Base-by-base conservation (phyloP, 2,797 vertebrate genomes). In the Pogonophryne albipinna region DNA sequence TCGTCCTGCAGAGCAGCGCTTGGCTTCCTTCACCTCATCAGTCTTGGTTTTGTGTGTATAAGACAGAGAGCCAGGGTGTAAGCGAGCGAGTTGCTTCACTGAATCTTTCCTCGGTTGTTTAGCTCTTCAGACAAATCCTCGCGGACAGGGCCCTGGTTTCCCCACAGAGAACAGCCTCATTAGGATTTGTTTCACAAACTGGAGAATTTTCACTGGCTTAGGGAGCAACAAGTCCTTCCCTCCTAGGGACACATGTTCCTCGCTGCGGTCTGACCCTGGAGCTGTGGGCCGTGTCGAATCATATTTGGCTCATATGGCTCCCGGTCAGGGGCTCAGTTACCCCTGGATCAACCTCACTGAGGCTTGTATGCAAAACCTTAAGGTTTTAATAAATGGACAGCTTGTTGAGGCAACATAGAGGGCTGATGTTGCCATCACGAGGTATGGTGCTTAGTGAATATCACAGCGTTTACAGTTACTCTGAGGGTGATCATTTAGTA, bases 161-260 rank as follows among this genome's bases (percentile, higher is more conserved):
- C 88, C 83, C 55, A 65, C 84, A 71, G 91, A 88, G 89, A 77
- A 47, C 78, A 77, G 85, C 80, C 85, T 93, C 91, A 91, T 94
- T 93, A 92, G 85, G 90, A 80, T 89, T 84, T 91, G 85, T 84
- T 91, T 90, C 87, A 85, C 84, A 84, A 90, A 81, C 85, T 69
- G 74, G 57, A 82, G 85, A 78, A 84, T 82, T 78, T 68, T 50
- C 80, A 65, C 74, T 31, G 76, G 83, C 84, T 70, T 62, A 85
- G 68, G 76, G 70, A 77, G 78, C 62, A 63, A 27, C 58, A 27
- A 52, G 79, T 42, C 75, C 63, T 76, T 72, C 66, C 71, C 78
- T 89, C 82, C 62, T 15, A n/a, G 59, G 79, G 83, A 86, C 85
- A 84, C 85, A 78, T 86, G 85, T 86, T 92, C 79, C 83, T 87